A percentile compares a stretch with the other conserved stretches of the same genome.
phyloP scores from a whole-genome alignment of 2,888 invertebrate genomes.

The Chaitophorus viminalis region DNA sequence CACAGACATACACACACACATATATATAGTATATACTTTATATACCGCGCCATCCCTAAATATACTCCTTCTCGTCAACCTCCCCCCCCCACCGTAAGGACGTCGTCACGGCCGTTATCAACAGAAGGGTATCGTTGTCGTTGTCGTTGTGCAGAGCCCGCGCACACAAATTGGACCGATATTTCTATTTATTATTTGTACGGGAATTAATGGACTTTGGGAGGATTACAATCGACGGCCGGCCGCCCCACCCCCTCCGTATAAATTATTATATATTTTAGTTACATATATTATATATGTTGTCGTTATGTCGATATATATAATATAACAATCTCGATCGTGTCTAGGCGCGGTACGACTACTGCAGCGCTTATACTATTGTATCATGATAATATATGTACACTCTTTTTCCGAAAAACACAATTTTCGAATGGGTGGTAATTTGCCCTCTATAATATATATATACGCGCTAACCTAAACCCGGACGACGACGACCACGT shows the following conservation, averaged over 20 bases:
- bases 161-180: conserved; percentile 52
- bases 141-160: conserved; percentile 3
- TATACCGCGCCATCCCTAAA: neutral
- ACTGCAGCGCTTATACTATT: no score
- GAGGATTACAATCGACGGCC: conserved; percentile 51
- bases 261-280: neutral
- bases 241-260: neutral
- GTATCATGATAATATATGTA: no score
- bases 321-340: conserved; percentile 28
- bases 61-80: no score
- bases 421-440: conserved; percentile 21
- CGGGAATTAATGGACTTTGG: conserved; percentile 56
- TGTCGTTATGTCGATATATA: neutral
- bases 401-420: neutral
- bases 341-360: neutral
- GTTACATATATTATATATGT: neutral
- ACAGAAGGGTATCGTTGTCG: conserved; percentile 6
- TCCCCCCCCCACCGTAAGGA: neutral
- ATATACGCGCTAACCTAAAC: neutral
- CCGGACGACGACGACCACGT: neutral
- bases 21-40: neutral
- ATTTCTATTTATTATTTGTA: conserved; percentile 48
- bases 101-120: conserved; percentile 16
- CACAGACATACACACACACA: neutral
- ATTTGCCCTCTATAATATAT: neutral